Conservation (phyloP, 2,797 vertebrate species). For the Pelodytes ibericus region DNA sequence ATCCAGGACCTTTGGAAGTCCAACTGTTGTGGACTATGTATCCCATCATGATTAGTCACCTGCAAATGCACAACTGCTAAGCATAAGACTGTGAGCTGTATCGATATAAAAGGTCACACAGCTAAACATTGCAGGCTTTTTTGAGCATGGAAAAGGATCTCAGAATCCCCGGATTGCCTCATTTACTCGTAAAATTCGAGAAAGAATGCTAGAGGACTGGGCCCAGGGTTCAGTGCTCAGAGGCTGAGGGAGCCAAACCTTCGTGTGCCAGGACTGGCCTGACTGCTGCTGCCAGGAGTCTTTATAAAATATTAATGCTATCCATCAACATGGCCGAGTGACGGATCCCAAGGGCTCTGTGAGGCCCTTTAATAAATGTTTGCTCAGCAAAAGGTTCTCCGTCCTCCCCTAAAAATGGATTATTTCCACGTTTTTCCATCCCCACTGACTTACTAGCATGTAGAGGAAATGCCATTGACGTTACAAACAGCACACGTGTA, state of each 20-base stretch:
- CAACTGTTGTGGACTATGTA: too few species aligned
- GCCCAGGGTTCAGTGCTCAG: conserved; percentile 29
- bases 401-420: conserved; percentile 17
- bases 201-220: conserved; percentile 43
- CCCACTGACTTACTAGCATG: conserved; percentile 7
- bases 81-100: too few species aligned
- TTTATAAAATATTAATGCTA: conserved; percentile 49
- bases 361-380: conserved; percentile 26
- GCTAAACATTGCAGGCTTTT: too few species aligned
- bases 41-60: too few species aligned
- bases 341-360: conserved; percentile 18
- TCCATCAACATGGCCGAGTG: conserved; percentile 25
- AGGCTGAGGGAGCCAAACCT: conserved; percentile 24
- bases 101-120: too few species aligned
- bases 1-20: too few species aligned
- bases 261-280: conserved; percentile 17
- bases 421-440: conserved; percentile 23
- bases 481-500: conserved; percentile 3
- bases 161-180: conserved; percentile 33
- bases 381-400: conserved; percentile 37
- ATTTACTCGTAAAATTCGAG: conserved; percentile 16
- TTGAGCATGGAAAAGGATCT: too few species aligned
- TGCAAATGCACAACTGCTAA: too few species aligned
- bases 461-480: not conserved
- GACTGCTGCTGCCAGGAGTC: conserved; percentile 18